Evolutionary conservation across 64 coral and sea anemone genomes (phyloP).

Genomic region (Montipora cactus): DNA sequence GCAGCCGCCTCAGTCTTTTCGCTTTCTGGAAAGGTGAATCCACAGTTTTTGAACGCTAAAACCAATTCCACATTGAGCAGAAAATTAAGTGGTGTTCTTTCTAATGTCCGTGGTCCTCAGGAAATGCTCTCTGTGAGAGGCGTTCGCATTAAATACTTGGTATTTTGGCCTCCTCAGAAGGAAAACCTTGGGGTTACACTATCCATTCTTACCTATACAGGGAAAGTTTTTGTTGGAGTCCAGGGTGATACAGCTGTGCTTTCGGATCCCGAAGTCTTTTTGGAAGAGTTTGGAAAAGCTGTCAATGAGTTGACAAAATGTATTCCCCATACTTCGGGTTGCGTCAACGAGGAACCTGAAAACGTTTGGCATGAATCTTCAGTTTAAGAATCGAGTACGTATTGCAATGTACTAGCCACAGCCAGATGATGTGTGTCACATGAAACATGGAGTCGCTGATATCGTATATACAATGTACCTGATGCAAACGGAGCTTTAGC

Average conservation of each 20-base stretch:
- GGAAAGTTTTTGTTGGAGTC: constrained; percentile 77
- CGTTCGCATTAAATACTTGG: constrained; percentile 46
- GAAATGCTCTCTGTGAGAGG: constrained; percentile 49
- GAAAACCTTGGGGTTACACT: constrained; percentile 74
- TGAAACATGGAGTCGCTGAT: too few species aligned
- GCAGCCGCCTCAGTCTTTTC: constrained; percentile 52
- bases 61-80: constrained; percentile 11
- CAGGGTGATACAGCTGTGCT: constrained; percentile 71
- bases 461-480: too few species aligned
- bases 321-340: constrained; percentile 18
- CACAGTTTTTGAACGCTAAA: constrained; percentile 60
- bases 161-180: constrained; percentile 91
- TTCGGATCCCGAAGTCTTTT: constrained; percentile 68
- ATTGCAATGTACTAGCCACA: too few species aligned
- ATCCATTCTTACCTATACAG: constrained; percentile 80
- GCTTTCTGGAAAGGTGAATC: constrained; percentile 56
- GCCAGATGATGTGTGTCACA: too few species aligned
- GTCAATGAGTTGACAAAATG: constrained; percentile 61
- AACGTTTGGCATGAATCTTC: too few species aligned
- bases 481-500: too few species aligned
- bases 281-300: constrained; percentile 74
- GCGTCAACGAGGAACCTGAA: neutral
- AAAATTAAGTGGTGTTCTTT: constrained; percentile 85
- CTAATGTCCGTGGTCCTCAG: constrained; percentile 91
- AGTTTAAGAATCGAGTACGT: too few species aligned